These are phyloP conservation scores for Mellilla xanthometata DNA, from an alignment of 2,888 invertebrate genomes.

Conservation along the genomic window DNA sequence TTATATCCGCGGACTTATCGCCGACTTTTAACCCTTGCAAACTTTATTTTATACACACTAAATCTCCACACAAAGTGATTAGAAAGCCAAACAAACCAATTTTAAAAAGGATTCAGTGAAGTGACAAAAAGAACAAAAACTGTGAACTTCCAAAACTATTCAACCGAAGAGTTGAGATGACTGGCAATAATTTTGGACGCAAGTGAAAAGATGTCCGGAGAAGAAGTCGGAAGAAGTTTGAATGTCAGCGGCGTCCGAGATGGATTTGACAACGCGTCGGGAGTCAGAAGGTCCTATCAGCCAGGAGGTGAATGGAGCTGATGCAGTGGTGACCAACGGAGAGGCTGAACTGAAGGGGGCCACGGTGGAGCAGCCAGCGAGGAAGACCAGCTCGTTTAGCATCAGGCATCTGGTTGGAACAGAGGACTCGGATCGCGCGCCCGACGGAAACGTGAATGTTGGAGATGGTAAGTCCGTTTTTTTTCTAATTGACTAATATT, in stretches of 20 bases:
- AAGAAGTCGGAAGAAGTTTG: slow-evolving; percentile 9
- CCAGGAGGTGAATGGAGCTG: slow-evolving; percentile 36
- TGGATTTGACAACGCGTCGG: slow-evolving; percentile 78
- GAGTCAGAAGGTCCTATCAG: slow-evolving; percentile 41
- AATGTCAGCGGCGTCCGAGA: slow-evolving; percentile 45
- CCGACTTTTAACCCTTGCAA: slow-evolving; percentile 31
- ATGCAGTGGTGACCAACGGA: slow-evolving; percentile 53
- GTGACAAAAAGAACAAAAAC: slow-evolving; percentile 12
- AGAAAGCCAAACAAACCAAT: no score
- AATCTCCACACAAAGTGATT: no score
- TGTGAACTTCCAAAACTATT: no score
- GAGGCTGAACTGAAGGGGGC: slow-evolving; percentile 59
- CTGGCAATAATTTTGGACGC: slow-evolving; percentile 4
- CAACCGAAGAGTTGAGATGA: slow-evolving; percentile 13
- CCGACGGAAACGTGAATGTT: slow-evolving; percentile 56
- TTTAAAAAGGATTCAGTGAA: slow-evolving; percentile 24
- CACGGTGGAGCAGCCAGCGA: slow-evolving; percentile 51
- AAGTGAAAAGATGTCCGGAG: slow-evolving; percentile 33
- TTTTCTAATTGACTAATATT: no score
- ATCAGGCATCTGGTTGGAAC: slow-evolving; percentile 72
- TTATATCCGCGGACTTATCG: slow-evolving; percentile 45
- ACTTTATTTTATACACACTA: not conserved
- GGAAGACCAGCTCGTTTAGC: slow-evolving; percentile 69
- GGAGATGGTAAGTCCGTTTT: slow-evolving; percentile 61
- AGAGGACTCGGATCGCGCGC: slow-evolving; percentile 55